Percentiles rank a stretch among this genome's conserved stretches.
Evolutionary conservation across 2,797 vertebrate species (phyloP).

Genomic region (Pseudochromis fuscus): DNA sequence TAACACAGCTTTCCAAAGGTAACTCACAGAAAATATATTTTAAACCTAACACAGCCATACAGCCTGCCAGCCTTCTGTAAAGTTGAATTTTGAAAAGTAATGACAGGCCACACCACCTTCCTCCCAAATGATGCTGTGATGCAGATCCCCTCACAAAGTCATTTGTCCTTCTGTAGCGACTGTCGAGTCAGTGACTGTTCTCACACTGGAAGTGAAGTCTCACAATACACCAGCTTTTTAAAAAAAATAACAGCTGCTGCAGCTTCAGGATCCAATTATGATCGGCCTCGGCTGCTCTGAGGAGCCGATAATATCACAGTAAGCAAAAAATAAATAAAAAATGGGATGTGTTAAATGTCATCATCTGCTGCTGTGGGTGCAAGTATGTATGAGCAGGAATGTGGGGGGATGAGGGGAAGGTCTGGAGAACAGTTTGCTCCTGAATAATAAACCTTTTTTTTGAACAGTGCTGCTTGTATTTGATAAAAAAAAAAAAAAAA

Average conservation of each 20-base stretch:
- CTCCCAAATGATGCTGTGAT: constrained; percentile 16
- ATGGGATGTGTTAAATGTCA: constrained; percentile 27
- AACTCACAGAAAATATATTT: constrained; percentile 13
- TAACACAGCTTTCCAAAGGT: background rate
- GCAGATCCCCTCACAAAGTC: background rate
- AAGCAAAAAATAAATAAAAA: constrained; percentile 16
- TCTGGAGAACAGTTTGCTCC: background rate
- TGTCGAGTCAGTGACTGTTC: constrained; percentile 22
- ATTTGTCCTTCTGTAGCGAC: constrained; percentile 1
- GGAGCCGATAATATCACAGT: constrained; percentile 50
- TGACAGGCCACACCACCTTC: background rate
- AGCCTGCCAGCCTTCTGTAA: background rate
- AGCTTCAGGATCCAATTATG: constrained; percentile 57
- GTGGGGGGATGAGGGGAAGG: background rate
- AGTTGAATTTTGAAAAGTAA: constrained; percentile 2
- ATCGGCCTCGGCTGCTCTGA: constrained; percentile 14
- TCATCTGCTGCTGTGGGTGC: constrained; percentile 29
- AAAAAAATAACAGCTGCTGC: constrained; percentile 31
- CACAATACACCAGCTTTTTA: background rate
- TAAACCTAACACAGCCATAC: background rate
- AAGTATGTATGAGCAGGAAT: constrained; percentile 37
- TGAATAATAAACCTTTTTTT: background rate
- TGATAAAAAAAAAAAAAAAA: constrained; percentile 5
- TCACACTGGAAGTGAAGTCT: constrained; percentile 12
- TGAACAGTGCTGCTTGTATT: background rate